These are phyloP conservation scores for Lycopodina hypogea DNA, from an alignment of 37 sponge, comb jelly and placozoan genomes.

Conservation along the genomic window DNA sequence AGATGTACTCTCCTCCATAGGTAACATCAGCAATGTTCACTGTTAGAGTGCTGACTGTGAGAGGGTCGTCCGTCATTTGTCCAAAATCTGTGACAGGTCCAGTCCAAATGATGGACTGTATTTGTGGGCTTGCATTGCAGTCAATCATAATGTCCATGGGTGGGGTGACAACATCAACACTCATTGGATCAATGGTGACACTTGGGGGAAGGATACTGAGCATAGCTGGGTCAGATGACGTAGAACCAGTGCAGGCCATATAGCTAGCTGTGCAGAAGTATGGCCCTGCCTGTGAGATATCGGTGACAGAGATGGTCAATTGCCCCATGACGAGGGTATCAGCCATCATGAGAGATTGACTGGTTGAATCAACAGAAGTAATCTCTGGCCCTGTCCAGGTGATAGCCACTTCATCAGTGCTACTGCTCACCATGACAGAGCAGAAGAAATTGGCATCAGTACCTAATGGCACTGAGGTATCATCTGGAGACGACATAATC, in stretches of 20 bases:
- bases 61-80: not conserved
- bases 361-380: not conserved
- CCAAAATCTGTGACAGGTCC: not conserved
- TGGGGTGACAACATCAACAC: not conserved
- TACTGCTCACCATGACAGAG: slow-evolving; percentile 15
- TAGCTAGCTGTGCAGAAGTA: slow-evolving; percentile 2
- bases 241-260: not conserved
- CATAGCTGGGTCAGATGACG: not conserved
- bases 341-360: too few relatives aligned
- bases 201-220: slow-evolving; percentile 1
- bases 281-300: not conserved
- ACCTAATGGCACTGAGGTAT: not conserved
- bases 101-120: not conserved
- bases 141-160: not conserved
- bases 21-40: not conserved
- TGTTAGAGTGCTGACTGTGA: not conserved
- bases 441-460: slow-evolving; percentile 14
- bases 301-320: not conserved
- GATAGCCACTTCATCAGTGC: not conserved
- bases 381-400: slow-evolving; percentile 19
- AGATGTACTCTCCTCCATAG: slow-evolving; percentile 42
- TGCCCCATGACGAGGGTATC: not conserved
- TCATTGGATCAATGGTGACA: not conserved
- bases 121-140: not conserved
- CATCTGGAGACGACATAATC: not conserved